phyloP scores from a whole-genome alignment of 1,140 invertebrate genomes.

The Diabrotica virgifera region DNA sequence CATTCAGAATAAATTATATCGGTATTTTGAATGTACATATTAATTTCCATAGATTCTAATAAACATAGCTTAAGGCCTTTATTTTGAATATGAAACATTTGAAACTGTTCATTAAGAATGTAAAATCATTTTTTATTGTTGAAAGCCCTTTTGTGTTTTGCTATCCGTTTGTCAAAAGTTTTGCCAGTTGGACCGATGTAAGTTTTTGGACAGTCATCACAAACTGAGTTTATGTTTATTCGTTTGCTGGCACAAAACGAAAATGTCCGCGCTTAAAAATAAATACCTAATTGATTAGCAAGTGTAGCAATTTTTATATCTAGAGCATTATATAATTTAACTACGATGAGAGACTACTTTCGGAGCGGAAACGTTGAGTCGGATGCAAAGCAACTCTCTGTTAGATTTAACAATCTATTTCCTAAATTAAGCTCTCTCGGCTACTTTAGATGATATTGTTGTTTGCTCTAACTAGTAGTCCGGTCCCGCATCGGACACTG shows the following conservation, averaged over 20 bases:
- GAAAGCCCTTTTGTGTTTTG: too few relatives aligned
- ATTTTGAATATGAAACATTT: too few relatives aligned
- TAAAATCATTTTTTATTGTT: too few relatives aligned
- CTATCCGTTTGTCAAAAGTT: too few relatives aligned
- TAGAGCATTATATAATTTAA: slow-evolving; percentile 50
- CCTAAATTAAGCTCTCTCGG: slow-evolving; percentile 47
- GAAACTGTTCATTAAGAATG: too few relatives aligned
- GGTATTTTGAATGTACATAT: too few relatives aligned
- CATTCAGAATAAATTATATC: too few relatives aligned
- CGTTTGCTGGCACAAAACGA: not conserved
- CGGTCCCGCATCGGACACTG: not conserved
- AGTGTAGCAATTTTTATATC: slow-evolving; percentile 47
- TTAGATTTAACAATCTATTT: slow-evolving; percentile 52
- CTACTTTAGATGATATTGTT: slow-evolving; percentile 42
- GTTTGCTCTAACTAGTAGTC: slow-evolving; percentile 13
- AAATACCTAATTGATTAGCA: slow-evolving; percentile 21
- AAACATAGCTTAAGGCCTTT: too few relatives aligned
- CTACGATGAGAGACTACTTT: slow-evolving; percentile 49
- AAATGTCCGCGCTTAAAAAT: slow-evolving; percentile 6
- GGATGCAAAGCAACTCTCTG: slow-evolving; percentile 48
- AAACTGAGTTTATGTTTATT: too few relatives aligned
- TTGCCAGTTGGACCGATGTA: too few relatives aligned
- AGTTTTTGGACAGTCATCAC: too few relatives aligned
- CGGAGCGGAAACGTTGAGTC: slow-evolving; percentile 48
- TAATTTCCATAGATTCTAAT: too few relatives aligned